Percentiles rank a stretch among this genome's conserved stretches.
Conservation (phyloP, 2,888 invertebrate species). For the Labia minor region DNA sequence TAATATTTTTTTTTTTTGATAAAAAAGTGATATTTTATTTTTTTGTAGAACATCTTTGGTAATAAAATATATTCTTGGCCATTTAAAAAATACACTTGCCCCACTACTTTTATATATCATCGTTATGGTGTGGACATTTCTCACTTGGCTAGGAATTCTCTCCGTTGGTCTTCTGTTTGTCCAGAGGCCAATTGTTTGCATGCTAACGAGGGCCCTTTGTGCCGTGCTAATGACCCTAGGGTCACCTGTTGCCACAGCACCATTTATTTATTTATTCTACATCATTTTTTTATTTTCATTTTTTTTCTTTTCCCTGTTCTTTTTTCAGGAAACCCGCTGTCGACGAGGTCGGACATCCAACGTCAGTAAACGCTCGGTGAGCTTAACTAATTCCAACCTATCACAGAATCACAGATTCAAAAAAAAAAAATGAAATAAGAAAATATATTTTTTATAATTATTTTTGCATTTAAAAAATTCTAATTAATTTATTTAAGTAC, state of each 20-base stretch:
- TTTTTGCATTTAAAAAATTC: too few species aligned
- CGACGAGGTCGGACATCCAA: slow-evolving; percentile 73
- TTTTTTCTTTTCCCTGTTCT: slow-evolving; percentile 29
- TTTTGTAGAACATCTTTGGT: too few species aligned
- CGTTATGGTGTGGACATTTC: slow-evolving; percentile 2
- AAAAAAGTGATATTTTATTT: too few species aligned
- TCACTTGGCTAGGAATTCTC: background rate
- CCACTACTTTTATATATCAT: too few species aligned
- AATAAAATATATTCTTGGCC: too few species aligned
- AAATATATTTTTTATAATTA: too few species aligned
- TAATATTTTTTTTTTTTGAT: too few species aligned
- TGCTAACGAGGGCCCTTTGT: slow-evolving; percentile 7
- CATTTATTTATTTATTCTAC: slow-evolving; percentile 18
- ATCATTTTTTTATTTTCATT: slow-evolving; percentile 14
- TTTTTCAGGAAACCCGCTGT: slow-evolving; percentile 75
- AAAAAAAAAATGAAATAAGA: too few species aligned
- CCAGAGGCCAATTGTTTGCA: background rate
- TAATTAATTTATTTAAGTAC: too few species aligned
- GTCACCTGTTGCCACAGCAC: slow-evolving; percentile 3
- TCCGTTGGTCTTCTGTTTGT: background rate
- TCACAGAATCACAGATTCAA: too few species aligned
- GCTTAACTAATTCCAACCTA: slow-evolving; percentile 37
- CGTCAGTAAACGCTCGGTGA: slow-evolving; percentile 81
- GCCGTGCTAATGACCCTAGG: background rate
- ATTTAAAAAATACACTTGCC: too few species aligned